A percentile compares a stretch with the other conserved stretches of the same genome.
phyloP scores from a whole-genome alignment of 2,888 invertebrate species.

The Criorhina ranunculi region DNA sequence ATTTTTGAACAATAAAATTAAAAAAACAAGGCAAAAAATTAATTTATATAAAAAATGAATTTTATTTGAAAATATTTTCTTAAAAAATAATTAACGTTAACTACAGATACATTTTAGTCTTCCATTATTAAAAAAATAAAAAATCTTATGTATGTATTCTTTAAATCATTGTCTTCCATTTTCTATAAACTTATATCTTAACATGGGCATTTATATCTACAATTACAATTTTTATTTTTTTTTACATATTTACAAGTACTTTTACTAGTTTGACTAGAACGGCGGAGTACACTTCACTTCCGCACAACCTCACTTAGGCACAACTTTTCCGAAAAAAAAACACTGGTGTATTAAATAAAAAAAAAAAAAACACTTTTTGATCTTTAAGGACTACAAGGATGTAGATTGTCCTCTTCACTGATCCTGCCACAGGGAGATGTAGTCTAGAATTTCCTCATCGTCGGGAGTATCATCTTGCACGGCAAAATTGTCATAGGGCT shows the following conservation, averaged over 20 bases:
- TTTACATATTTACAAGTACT: conserved; percentile 60
- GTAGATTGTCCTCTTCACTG: conserved; percentile 78
- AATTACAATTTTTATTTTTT: neutral
- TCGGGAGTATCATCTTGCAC: conserved; percentile 91
- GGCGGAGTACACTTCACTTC: conserved; percentile 52
- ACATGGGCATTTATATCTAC: conserved; percentile 3
- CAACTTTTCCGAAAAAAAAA: conserved; percentile 43
- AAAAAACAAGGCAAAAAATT: neutral
- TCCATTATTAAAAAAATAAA: conserved; percentile 65
- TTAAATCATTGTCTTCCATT: conserved; percentile 79
- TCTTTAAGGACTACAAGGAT: neutral
- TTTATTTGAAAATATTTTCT: conserved; percentile 54
- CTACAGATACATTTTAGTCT: conserved; percentile 55
- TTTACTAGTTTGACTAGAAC: conserved; percentile 75
- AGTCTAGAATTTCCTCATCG: conserved; percentile 94
- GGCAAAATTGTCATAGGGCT: conserved; percentile 89
- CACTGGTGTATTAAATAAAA: conserved; percentile 52
- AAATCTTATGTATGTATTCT: conserved; percentile 2
- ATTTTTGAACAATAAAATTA: too few species aligned
- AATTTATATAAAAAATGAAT: conserved; percentile 14
- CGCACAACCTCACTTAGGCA: too few species aligned
- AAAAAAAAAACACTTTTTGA: conserved; percentile 16
- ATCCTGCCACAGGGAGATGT: conserved; percentile 83
- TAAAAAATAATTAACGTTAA: conserved; percentile 66
- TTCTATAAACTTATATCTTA: conserved; percentile 34